Evolutionary conservation across 92 coral and sea anemone species (phyloP), one percentile per base, ranked within the genome.

Genomic region (Anthopleura xanthogrammica): DNA sequence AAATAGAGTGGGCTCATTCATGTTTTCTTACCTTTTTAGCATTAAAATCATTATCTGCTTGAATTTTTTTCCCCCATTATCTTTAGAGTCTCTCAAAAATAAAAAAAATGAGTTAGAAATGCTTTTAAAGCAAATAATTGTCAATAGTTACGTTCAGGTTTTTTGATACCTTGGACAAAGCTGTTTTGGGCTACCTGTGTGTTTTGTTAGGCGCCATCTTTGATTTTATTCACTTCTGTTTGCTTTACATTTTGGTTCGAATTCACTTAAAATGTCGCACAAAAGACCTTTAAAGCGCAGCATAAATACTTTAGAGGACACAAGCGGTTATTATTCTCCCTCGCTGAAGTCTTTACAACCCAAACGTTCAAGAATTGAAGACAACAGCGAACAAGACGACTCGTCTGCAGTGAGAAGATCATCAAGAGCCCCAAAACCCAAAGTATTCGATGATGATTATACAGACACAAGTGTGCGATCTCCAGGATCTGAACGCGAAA

Each of bases 391-490:
- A 16, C 41, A 68, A 7, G 77, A 60, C 14, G 91, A 77, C 10
- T 7, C 71, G 66, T 68, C 87, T 8, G 68, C 84, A 11, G 88
- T 92, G 7, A 83, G 99, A 83, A 86, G 99, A 66, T 96, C 99
- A 17, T 92, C 96, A 62, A 90, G 99, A 80, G 91, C 95, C 42
- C 99, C 99, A n/a, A 96, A 96, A 77, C 95, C 98, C n/a, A 96
- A 94, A 75, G 82, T 84, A 24, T 88, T 90, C 75, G 96, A 87
- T 77, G 94, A 94, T 60, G 96, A 94, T 43, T 90, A 83, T 57
- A 72, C 86, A 8, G 88, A 85, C 16, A 78, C 73, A 7, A 50
- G 83, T 14, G 42, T 85, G 4, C 64, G 82, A 52, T 85, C 88
- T 5, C 75, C 83, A 6, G 56, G 41, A 54, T 70, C 70, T 77